phyloP scores from a whole-genome alignment of 1,140 invertebrate species.

The Drosophila fuyamai region DNA sequence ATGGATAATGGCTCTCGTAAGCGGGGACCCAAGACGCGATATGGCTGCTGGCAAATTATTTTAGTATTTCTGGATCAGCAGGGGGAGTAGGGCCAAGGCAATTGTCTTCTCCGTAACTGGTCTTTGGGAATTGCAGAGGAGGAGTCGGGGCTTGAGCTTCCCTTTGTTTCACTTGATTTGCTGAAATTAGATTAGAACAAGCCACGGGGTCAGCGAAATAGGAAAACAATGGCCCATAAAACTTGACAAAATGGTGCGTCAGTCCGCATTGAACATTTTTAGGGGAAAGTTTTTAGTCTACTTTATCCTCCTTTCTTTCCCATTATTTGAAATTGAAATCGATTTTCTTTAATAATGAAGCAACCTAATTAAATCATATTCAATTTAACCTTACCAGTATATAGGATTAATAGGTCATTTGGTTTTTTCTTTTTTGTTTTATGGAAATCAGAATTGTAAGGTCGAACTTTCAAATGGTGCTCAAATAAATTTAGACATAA shows the following conservation, averaged over 20 bases:
- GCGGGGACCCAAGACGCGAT: slow-evolving; percentile 35
- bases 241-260: slow-evolving; percentile 22
- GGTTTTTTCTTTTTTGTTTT: background rate
- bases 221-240: slow-evolving; percentile 32
- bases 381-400: background rate
- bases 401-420: background rate
- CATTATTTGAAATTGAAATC: slow-evolving; percentile 1
- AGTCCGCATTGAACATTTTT: slow-evolving; percentile 11
- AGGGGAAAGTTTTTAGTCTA: background rate
- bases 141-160: slow-evolving; percentile 8
- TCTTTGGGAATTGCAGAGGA: slow-evolving; percentile 26
- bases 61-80: slow-evolving; percentile 36
- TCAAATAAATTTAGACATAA: no score
- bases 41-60: slow-evolving; percentile 57
- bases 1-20: slow-evolving; percentile 44
- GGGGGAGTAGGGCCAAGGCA: slow-evolving; percentile 13
- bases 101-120: slow-evolving; percentile 17
- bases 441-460: background rate
- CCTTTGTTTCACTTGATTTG: slow-evolving; percentile 48
- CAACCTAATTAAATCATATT: background rate
- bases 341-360: slow-evolving; percentile 13
- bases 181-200: slow-evolving; percentile 40
- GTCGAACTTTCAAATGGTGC: no score
- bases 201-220: slow-evolving; percentile 29
- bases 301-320: background rate